Evolutionary conservation across 53 echinoderm and acorn worm genomes (phyloP), one percentile per base, ranked within the genome.

Genomic region (Henricia sp.): DNA sequence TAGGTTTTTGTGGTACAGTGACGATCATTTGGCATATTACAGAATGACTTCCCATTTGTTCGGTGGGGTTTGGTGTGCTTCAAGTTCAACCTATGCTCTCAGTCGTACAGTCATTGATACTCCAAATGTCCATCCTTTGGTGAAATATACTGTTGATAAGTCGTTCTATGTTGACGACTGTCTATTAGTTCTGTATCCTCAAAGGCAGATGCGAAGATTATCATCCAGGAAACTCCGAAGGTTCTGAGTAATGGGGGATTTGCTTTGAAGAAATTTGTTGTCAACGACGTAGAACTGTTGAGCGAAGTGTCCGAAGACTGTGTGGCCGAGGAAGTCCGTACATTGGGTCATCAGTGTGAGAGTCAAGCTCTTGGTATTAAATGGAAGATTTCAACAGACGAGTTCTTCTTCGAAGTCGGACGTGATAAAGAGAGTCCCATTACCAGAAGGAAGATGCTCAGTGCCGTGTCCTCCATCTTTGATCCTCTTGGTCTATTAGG

Each of bases 401-500:
- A 46, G 20, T 84, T 84, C 53, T 70, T 83, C 69, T 84, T 55
- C 74, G 78, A 50, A 34, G 37, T 30, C 16, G 36, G 52, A 0
- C 52, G 52, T 37, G 53, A 25, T 52, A 89, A 86, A 41, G 67
- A 83, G 6, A 83, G 72, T 17, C 83, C 86, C 11, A 8, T 74
- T n/a, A 92, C 92, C n/a, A 63, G 89, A 35, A 70, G 82, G 27
- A 90, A 83, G 16, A 77, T 90, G 14, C 53, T 93, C 23, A 88
- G 70, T 13, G 51, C 52, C 0, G 74, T 60, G 5, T 90, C 89
- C 38, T 93, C 93, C 30, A 67, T 89, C 17, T 93, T 83, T 63
- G 89, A 93, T 65, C 93, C 89, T 0, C 65, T 93, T 3, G 93
- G 93, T 6, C 71, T 90, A 26, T 70, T 90, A 46, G 87, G 78